A percentile compares a stretch with the other conserved stretches of the same genome.
phyloP scores from a whole-genome alignment of 2,888 invertebrate genomes.

The Anoncus sp. region DNA sequence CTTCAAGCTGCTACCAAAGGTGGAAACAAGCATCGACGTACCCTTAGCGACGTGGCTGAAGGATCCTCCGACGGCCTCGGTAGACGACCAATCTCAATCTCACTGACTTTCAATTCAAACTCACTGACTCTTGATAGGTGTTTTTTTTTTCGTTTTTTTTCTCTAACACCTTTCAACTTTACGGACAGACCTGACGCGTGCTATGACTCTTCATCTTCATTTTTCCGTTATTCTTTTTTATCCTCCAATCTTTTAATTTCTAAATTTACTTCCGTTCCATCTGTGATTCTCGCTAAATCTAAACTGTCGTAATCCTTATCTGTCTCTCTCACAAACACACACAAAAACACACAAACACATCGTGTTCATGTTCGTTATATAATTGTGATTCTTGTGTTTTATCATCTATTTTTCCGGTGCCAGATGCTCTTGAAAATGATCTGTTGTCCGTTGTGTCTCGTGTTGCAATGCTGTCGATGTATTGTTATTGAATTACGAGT shows the following conservation, averaged over 20 bases:
- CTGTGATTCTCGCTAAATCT: background rate
- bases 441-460: slow-evolving; percentile 56
- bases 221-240: background rate
- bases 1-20: slow-evolving; percentile 82
- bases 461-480: slow-evolving; percentile 48
- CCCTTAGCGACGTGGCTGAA: slow-evolving; percentile 83
- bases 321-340: background rate
- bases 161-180: background rate
- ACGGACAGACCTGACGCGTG: slow-evolving; percentile 14
- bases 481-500: background rate
- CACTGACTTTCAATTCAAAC: slow-evolving; percentile 50
- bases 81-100: slow-evolving; percentile 76
- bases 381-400: slow-evolving; percentile 12
- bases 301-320: background rate
- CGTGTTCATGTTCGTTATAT: slow-evolving; percentile 37
- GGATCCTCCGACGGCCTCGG: slow-evolving; percentile 82
- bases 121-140: slow-evolving; percentile 36
- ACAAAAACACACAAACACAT: too few relatives aligned
- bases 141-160: background rate
- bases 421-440: slow-evolving; percentile 54
- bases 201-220: slow-evolving; percentile 11
- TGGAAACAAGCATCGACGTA: slow-evolving; percentile 81
- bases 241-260: background rate
- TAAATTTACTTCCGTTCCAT: slow-evolving; percentile 1
- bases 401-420: slow-evolving; percentile 22